A percentile compares a stretch with the other conserved stretches of the same genome.
phyloP scores from a whole-genome alignment of 1,140 invertebrate genomes.

The Orchestia grillus region DNA sequence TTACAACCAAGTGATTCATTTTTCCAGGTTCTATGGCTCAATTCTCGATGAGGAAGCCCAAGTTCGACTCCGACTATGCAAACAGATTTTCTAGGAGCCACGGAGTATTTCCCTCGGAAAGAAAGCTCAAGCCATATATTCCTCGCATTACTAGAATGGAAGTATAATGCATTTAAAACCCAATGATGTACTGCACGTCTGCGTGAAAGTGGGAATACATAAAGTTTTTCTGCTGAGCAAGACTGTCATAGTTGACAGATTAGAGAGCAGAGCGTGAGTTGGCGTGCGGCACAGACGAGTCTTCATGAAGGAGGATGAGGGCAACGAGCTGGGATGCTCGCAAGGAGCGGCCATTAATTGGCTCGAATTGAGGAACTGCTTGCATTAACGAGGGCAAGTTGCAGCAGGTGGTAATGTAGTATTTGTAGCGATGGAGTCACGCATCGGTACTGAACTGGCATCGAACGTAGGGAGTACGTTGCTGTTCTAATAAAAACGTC shows the following conservation, averaged over 20 bases:
- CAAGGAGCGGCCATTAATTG: neutral
- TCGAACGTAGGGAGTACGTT: neutral
- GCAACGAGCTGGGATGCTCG: neutral
- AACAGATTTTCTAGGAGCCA: no score
- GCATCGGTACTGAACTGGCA: neutral
- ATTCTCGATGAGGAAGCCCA: no score
- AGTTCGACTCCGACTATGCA: no score
- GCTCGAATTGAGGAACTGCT: neutral
- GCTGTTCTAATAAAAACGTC: neutral
- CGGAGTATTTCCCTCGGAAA: no score
- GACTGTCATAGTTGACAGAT: neutral
- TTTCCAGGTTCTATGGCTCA: no score
- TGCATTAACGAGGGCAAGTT: neutral
- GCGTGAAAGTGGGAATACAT: no score
- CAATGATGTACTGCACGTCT: no score
- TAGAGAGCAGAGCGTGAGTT: neutral
- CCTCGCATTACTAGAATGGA: no score
- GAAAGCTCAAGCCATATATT: no score
- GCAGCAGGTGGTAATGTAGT: neutral
- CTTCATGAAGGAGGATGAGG: neutral
- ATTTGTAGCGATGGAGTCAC: neutral
- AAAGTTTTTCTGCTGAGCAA: neutral
- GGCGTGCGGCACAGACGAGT: neutral
- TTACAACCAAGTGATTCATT: no score
- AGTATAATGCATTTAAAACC: no score